Evolutionary conservation across 2,797 vertebrate species (phyloP).

Genomic region (Parotocinclus haroldoi): DNA sequence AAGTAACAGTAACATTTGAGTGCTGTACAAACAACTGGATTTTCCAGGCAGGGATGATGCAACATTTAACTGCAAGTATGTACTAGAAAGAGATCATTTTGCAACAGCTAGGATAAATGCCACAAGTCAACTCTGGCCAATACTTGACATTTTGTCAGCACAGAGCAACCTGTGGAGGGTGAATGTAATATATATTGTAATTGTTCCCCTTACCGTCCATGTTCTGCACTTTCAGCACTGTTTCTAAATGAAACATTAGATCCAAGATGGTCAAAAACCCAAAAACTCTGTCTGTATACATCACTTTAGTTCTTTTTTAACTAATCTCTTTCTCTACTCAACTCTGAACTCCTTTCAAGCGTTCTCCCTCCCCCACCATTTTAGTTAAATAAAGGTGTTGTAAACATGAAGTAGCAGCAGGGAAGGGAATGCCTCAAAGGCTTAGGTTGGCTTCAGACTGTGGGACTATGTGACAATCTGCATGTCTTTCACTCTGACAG

Average conservation of each 20-base stretch:
- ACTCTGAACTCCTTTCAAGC: constrained; percentile 24
- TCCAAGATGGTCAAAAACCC: constrained; percentile 63
- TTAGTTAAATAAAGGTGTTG: constrained; percentile 69
- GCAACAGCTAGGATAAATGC: constrained; percentile 63
- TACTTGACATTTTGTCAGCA: constrained; percentile 56
- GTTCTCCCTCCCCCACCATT: constrained; percentile 59
- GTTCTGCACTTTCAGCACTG: constrained; percentile 47
- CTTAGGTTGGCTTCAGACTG: constrained; percentile 60
- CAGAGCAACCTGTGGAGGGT: constrained; percentile 13
- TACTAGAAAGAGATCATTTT: constrained; percentile 12
- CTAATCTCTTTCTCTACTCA: constrained; percentile 3
- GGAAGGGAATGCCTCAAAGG: constrained; percentile 69
- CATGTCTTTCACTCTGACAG: constrained; percentile 69
- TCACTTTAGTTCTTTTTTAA: constrained; percentile 14
- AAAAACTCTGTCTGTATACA: constrained; percentile 44
- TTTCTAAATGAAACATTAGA: constrained; percentile 62
- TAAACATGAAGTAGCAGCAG: constrained; percentile 71
- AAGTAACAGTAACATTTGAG: no score
- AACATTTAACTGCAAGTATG: neutral
- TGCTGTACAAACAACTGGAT: no score
- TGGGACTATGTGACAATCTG: constrained; percentile 59
- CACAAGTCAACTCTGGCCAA: constrained; percentile 56
- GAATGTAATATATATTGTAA: neutral
- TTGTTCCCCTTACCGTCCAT: neutral
- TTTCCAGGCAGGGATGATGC: no score